Evolutionary conservation across 2,113 vertebrate species (phyloP), one percentile per base, ranked within the genome.

Genomic region (Apus apus): DNA sequence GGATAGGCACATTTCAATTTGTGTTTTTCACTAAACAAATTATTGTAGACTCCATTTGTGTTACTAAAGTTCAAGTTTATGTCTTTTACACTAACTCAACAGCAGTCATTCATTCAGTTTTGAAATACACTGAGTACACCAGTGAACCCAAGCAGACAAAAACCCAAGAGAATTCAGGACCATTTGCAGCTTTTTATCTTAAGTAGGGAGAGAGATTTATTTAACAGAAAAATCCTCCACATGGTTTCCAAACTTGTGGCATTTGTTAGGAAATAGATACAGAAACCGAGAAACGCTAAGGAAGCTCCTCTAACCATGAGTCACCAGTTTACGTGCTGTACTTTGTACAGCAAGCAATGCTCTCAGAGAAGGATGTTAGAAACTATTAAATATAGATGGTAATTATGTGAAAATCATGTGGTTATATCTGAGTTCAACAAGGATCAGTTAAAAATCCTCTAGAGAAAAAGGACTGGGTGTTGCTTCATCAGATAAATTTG

Each of bases 221-320:
- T 64, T 65, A 36, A 81, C 26, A 68, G 60, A 85, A 90, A 82
- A 91, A 71, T 74, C 57, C 17, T 76, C 72, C 57, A 36, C 79
- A 82, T 23, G 57, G 73, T 71, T 96, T 93, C 92, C 82, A 95
- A 94, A 93, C 60, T 84, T 76, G 40, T 61, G 68, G 74, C 61
- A 76, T 82, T 89, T 36, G 8, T 76, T 85, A 85, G 84, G 62
- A 94, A 96, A 79, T 87, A 91, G 71, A 87, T 40, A 43, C 11
- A 87, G 90, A 91, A 91, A 48, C 23, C 0, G 1, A 26, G 27
- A 90, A 93, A 71, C 32, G 19, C 79, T 64, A 93, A 81, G 79
- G 84, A 96, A 93, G 78, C 67, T 87, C 66, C 51, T 68, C 62
- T 74, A 82, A 53, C 62, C 6, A 0, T 93, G 88, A 97, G 90